A percentile compares a stretch with the other conserved stretches of the same genome.
phyloP scores from a whole-genome alignment of 2,888 invertebrate species.

The Tiliacea aurago region DNA sequence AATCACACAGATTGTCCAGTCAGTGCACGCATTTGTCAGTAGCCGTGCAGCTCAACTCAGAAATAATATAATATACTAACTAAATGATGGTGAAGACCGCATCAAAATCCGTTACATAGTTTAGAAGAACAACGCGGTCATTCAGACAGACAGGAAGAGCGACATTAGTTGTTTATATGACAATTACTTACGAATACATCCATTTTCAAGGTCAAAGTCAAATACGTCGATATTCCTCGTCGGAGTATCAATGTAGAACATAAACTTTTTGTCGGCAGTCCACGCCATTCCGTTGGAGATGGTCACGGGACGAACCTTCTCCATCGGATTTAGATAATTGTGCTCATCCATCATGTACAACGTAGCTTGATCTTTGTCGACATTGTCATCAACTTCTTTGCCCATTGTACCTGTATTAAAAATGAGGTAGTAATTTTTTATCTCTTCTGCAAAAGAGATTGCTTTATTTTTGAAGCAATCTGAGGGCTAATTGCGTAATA shows the following conservation, averaged over 20 bases:
- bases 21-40: too few relatives aligned
- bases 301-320: slow-evolving; percentile 87
- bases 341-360: slow-evolving; percentile 90
- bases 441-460: too few relatives aligned
- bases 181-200: slow-evolving; percentile 90
- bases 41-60: too few relatives aligned
- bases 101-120: not conserved
- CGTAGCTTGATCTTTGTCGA: slow-evolving; percentile 89
- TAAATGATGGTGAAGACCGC: not conserved
- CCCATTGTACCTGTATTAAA: slow-evolving; percentile 91
- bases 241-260: slow-evolving; percentile 95
- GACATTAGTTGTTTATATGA: not conserved
- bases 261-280: slow-evolving; percentile 92
- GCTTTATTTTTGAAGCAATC: not conserved
- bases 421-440: not conserved
- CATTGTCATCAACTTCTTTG: slow-evolving; percentile 84
- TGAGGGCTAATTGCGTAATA: too few relatives aligned
- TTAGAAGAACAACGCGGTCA: not conserved
- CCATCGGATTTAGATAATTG: slow-evolving; percentile 77
- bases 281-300: slow-evolving; percentile 96
- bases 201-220: slow-evolving; percentile 91
- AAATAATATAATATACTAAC: not conserved
- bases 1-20: too few relatives aligned
- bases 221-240: slow-evolving; percentile 92
- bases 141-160: not conserved